A percentile compares a stretch with the other conserved stretches of the same genome.
Evolutionary conservation across 30 jellyfish, hydroid and myxozoan genomes (phyloP).

Genomic region (Aurelia coerulea): DNA sequence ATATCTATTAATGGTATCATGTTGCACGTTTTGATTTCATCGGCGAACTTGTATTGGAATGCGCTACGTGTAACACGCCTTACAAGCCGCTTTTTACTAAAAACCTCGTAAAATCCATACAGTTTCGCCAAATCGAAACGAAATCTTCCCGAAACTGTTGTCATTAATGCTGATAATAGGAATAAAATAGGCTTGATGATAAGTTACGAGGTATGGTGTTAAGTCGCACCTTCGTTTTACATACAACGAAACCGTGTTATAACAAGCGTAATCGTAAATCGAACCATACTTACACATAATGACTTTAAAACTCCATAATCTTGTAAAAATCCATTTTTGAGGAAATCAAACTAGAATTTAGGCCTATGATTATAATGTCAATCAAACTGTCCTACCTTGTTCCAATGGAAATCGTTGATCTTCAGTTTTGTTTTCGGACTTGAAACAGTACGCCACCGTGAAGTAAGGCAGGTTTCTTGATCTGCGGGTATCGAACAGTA

Average conservation of each 20-base stretch:
- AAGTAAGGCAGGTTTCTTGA: constrained; percentile 60
- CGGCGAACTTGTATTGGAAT: too few species aligned
- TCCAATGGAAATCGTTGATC: constrained; percentile 49
- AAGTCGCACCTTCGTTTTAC: too few species aligned
- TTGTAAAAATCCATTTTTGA: constrained; percentile 1
- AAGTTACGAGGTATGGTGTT: too few species aligned
- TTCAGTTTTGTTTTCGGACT: constrained; percentile 45
- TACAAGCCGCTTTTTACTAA: not conserved
- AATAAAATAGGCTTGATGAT: too few species aligned
- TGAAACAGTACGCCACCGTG: constrained; percentile 72
- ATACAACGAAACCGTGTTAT: too few species aligned
- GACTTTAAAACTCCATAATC: constrained; percentile 4
- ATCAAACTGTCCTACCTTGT: constrained; percentile 31
- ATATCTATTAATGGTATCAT: too few species aligned
- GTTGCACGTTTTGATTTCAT: too few species aligned
- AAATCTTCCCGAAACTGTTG: too few species aligned
- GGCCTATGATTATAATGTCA: constrained; percentile 1
- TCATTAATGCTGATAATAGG: too few species aligned
- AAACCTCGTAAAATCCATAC: too few species aligned
- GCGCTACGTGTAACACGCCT: not conserved
- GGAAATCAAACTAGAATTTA: not conserved
- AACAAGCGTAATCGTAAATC: not conserved
- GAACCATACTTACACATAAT: constrained; percentile 29
- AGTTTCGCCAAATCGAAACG: too few species aligned
- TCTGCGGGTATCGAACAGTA: constrained; percentile 52